phyloP scores from a whole-genome alignment of 2,113 vertebrate species.

The Odontesthes bonariensis region DNA sequence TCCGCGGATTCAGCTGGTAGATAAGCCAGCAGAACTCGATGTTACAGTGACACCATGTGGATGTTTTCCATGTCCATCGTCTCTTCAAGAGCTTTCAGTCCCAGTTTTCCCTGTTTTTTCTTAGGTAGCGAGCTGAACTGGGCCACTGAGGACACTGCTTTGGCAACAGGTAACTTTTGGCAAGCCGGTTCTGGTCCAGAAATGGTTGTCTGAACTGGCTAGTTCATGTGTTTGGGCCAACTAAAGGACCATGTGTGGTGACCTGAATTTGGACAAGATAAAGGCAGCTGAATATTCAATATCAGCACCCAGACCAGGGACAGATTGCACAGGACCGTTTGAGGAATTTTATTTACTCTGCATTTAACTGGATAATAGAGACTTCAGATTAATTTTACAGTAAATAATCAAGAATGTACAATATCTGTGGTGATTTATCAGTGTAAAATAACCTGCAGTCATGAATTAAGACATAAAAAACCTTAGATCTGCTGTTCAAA shows the following conservation, averaged over 20 bases:
- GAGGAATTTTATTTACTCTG: too few relatives aligned
- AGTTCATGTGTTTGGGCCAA: neutral
- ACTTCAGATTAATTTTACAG: too few relatives aligned
- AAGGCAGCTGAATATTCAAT: neutral
- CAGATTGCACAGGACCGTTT: too few relatives aligned
- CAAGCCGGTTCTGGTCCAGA: neutral
- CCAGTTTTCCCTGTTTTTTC: too few relatives aligned
- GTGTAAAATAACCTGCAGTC: too few relatives aligned
- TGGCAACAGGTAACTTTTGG: neutral
- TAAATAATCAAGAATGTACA: too few relatives aligned
- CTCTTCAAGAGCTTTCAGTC: neutral
- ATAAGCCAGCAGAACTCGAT: neutral
- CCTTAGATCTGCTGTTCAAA: neutral
- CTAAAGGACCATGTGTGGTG: neutral
- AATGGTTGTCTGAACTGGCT: neutral
- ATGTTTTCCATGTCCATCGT: neutral
- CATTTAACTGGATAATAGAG: too few relatives aligned
- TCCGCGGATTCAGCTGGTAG: constrained; percentile 2
- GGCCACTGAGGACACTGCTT: neutral
- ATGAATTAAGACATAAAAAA: too few relatives aligned
- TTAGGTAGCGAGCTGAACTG: neutral
- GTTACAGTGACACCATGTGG: constrained; percentile 70
- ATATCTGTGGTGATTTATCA: too few relatives aligned
- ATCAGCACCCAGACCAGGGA: neutral
- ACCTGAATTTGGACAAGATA: neutral